Base-by-base conservation (phyloP, 2,113 vertebrate species). In the Bucco capensis region DNA sequence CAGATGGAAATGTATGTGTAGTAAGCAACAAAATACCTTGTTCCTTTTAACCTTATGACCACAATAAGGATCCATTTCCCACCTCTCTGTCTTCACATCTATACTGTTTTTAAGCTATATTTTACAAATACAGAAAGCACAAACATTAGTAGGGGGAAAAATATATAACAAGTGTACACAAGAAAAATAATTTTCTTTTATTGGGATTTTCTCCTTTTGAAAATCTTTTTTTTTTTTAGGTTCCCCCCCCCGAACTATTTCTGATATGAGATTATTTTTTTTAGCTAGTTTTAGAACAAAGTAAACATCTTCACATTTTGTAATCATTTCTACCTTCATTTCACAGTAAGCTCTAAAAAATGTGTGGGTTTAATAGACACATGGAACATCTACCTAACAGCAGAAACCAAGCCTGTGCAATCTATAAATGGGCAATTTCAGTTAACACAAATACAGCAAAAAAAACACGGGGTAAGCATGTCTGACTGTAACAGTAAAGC, bases 401-500 rank as follows among this genome's bases (percentile, higher is more conserved):
- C 8, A 75, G 73, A 82, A 83, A 90, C 73, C 33, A 73, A 78
- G 47, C 23, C n/a, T 54, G 17, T 77, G 22, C 8, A 61, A 51
- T 56, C 30, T 80, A 33, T 50, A 86, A 23, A 27, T 0, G 1
- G 60, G 25, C 21, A 61, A 31, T 64, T 92, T 86, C 47, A 79
- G 19, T 67, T 94, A 81, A 57, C 24, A 18, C 10, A 62, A 71
- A 83, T 38, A 60, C 8, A 76, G 42, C 50, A 95, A 84, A 85
- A 84, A 85, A 79, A 83, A 66, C 70, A 10, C 46, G 61, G 46
- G 71, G 70, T 95, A 90, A 93, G 90, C 49, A 60, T 61, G 46
- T 88, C 49, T 76, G 90, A 47, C 91, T 93, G 66, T 78, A 96
- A 86, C 37, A 64, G 40, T 14, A 92, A 89, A 92, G 57, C 82